Percentiles rank a stretch among this genome's conserved stretches.
Conservation (phyloP, 2,888 invertebrate genomes). For the Lordiphosa fenestrarum region DNA sequence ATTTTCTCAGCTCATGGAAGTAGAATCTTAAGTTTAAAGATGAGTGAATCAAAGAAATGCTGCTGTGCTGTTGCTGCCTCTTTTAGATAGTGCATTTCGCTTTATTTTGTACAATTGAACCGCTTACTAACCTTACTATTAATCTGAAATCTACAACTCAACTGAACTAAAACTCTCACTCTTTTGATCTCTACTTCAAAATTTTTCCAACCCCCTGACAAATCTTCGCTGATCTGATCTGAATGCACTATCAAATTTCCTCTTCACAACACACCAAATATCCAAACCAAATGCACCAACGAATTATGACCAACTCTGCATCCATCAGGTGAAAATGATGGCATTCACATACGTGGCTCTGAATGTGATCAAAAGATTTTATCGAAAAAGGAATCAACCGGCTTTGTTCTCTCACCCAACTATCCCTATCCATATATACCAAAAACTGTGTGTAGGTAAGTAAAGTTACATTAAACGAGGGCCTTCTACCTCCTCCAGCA, state of each 20-base stretch:
- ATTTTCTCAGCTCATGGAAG: too few species aligned
- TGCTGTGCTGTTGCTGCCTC: too few species aligned
- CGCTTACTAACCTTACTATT: too few species aligned
- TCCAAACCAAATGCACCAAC: slow-evolving; percentile 50
- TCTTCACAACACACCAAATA: slow-evolving; percentile 13
- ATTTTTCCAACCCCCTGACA: slow-evolving; percentile 11
- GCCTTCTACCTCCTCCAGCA: neutral
- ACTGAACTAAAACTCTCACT: slow-evolving; percentile 5
- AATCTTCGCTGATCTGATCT: slow-evolving; percentile 27
- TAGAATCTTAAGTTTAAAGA: too few species aligned
- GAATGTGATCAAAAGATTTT: slow-evolving; percentile 99
- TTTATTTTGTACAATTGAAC: too few species aligned
- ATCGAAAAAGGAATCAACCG: slow-evolving; percentile 95
- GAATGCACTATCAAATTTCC: slow-evolving; percentile 34
- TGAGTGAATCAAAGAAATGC: too few species aligned
- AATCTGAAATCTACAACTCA: neutral
- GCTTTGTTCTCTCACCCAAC: slow-evolving; percentile 96
- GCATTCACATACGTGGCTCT: slow-evolving; percentile 96
- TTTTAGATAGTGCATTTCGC: too few species aligned
- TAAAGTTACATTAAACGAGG: slow-evolving; percentile 15
- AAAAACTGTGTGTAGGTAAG: slow-evolving; percentile 95
- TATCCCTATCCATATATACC: slow-evolving; percentile 97
- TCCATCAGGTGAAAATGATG: slow-evolving; percentile 88
- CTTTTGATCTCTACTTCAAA: slow-evolving; percentile 15
- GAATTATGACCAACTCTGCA: slow-evolving; percentile 39